Base-by-base conservation (phyloP, 2,888 invertebrate genomes). In the Heterodera filipjevi region DNA sequence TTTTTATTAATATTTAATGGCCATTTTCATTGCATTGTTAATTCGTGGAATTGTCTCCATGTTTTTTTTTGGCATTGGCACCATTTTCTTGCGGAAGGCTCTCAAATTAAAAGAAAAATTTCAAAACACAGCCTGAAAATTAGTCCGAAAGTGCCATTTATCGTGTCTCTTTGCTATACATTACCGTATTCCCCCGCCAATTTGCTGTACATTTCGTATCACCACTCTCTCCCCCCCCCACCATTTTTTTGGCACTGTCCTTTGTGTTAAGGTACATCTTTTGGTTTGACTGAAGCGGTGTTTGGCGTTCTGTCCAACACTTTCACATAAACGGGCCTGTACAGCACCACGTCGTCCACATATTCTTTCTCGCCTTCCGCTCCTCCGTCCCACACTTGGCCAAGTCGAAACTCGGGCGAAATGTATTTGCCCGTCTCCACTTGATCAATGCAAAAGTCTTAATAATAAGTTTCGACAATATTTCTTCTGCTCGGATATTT, bases 381-480 rank as follows among this genome's bases (percentile, higher is more conserved):
- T 8, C 66, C 30, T 14, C 79, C 84, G 75, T 85, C 83, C 68
- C 94, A 93, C 6, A 94, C 94, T 90, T 94, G 93, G 2, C 93
- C 93, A 74, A 94, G 90, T 77, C 93, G 92, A 89, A 94, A 94
- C 90, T 94, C 93, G 0, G 93, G 93, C 32, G 93, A 93, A 71
- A 93, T 92, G 90, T 93, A 94, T 90, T 93, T 92, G 1, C 94
- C 94, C 19, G 93, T 94, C 90, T 94, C 94, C 0, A 93, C 93
- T 85, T 93, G 93, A 71, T 93, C 92, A 79, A 92, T 92, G 39
- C 93, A 93, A 79, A 92, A 92, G 87, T 93, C 93, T 94, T 27
- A 22, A 53, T n/a, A 53, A 68, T n/a, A 64, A 59, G 79, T 32
- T 46, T 33, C 66, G 39, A 8, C 22, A 5, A 8, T 12, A 22